phyloP scores from a whole-genome alignment of 2,888 invertebrate genomes.

The Schizotus pectinicornis region DNA sequence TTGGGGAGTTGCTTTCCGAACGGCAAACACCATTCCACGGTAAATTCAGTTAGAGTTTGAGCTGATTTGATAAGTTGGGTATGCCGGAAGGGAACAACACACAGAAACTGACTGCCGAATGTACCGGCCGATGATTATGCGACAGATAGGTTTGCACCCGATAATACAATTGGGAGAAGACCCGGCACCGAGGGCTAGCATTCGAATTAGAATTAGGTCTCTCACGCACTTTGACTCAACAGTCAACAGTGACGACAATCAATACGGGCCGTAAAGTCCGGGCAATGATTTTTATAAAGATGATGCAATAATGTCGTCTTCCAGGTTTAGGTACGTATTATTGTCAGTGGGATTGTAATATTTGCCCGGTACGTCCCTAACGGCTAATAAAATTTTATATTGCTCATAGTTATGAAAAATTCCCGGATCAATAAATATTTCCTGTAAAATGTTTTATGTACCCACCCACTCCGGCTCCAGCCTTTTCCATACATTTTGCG shows the following conservation, averaged over 20 bases:
- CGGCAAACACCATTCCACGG: constrained; percentile 34
- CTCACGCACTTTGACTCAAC: too few relatives aligned
- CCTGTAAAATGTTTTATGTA: constrained; percentile 12
- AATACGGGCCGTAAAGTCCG: too few relatives aligned
- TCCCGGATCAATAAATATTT: constrained; percentile 18
- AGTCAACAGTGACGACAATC: too few relatives aligned
- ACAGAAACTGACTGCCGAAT: constrained; percentile 32
- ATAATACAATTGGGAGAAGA: constrained; percentile 11
- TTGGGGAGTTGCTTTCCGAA: constrained; percentile 33
- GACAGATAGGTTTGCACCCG: constrained; percentile 26
- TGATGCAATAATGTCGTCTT: constrained; percentile 12
- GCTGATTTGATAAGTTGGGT: constrained; percentile 40
- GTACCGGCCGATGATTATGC: constrained; percentile 35
- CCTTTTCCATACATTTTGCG: too few relatives aligned
- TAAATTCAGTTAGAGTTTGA: constrained; percentile 42
- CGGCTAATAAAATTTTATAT: constrained; percentile 19
- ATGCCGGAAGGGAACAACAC: constrained; percentile 38
- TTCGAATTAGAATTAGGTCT: too few relatives aligned
- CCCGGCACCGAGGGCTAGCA: too few relatives aligned
- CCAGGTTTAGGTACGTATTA: constrained; percentile 18
- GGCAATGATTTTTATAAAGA: too few relatives aligned
- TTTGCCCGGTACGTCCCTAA: constrained; percentile 18
- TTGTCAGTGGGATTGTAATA: constrained; percentile 21
- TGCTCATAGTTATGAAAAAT: constrained; percentile 24
- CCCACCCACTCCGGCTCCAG: background rate